Base-by-base conservation (phyloP, 1,140 invertebrate species). In the Cydia pomonella region DNA sequence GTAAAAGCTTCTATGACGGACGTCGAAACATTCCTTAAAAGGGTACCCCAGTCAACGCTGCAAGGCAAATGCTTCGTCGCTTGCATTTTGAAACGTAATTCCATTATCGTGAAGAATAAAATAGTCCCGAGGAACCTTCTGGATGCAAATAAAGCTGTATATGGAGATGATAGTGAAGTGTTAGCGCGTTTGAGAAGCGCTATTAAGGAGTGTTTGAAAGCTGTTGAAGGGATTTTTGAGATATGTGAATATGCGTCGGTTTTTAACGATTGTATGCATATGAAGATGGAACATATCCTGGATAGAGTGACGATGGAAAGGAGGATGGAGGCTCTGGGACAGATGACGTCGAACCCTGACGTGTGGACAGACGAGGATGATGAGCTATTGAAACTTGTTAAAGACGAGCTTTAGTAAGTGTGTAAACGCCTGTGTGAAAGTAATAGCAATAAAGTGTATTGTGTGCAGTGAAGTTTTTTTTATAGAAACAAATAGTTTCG, bases 251-350 rank as follows among this genome's bases (percentile, higher is more conserved):
- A 89, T 50, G 89, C 91, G 13, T 90, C 91, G 0, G 79, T 90
- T 7, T 92, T 92, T 59, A 92, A 92, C 23, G 91, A 92, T 73
- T 92, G 91, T 69, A 92, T 92, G 91, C 89, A 92, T 83, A 88
- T 92, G 80, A 91, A 89, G 72, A 92, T 91, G 89, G 91, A 92
- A 47, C 90, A 93, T 82, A 85, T 92, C 23, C 41, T 92, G 13
- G 90, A 92, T 50, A 89, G 88, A 74, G 82, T 91, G 41, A 92
- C 84, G 0, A 87, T 92, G 87, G 90, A 92, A 6, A 81, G 90
- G 13, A 66, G 91, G 6, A 89, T 92, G 90, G 87, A 91, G 47
- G 88, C 89, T 0, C 74, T 92, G 16, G 88, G 89, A 3, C 87
- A 92, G 69, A 91, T 92, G 87, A 84, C 83, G 1, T 81, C 82